Evolutionary conservation across 2,888 invertebrate species (phyloP).

Genomic region (Colletes collaris): DNA sequence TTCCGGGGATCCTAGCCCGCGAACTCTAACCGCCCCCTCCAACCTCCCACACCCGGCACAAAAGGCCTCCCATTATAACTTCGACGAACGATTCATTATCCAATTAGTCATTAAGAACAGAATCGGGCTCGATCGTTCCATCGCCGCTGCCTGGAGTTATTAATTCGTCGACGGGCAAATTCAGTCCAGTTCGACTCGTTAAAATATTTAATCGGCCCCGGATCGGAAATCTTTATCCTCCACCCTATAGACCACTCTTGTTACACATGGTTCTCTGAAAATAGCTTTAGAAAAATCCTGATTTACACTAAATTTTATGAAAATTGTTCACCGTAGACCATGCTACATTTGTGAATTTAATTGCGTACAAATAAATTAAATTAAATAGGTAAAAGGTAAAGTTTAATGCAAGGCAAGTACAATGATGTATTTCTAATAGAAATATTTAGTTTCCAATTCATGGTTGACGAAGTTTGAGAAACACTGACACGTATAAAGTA

Average conservation of each 20-base stretch:
- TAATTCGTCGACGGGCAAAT: conserved; percentile 5
- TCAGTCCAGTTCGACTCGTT: conserved; percentile 11
- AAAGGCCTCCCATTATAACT: conserved; percentile 40
- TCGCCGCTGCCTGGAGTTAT: conserved; percentile 33
- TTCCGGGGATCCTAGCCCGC: neutral
- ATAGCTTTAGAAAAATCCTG: no score
- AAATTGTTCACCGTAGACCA: no score
- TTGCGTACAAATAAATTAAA: no score
- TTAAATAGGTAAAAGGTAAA: no score
- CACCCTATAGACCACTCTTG: no score
- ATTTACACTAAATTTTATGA: no score
- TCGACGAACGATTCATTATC: conserved; percentile 40
- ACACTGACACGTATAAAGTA: conserved; percentile 16
- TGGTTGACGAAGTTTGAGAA: no score
- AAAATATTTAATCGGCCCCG: conserved; percentile 37
- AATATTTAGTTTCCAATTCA: no score
- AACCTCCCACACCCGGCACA: neutral
- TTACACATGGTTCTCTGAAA: no score
- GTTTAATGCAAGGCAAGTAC: no score
- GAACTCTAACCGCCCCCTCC: neutral
- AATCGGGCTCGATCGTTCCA: conserved; percentile 19
- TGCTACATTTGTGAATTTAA: no score
- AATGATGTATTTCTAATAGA: no score
- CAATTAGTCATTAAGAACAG: conserved; percentile 41
- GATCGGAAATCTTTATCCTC: neutral